Evolutionary conservation across 2,113 vertebrate species (phyloP).

Genomic region (Hippocampus barbouri): DNA sequence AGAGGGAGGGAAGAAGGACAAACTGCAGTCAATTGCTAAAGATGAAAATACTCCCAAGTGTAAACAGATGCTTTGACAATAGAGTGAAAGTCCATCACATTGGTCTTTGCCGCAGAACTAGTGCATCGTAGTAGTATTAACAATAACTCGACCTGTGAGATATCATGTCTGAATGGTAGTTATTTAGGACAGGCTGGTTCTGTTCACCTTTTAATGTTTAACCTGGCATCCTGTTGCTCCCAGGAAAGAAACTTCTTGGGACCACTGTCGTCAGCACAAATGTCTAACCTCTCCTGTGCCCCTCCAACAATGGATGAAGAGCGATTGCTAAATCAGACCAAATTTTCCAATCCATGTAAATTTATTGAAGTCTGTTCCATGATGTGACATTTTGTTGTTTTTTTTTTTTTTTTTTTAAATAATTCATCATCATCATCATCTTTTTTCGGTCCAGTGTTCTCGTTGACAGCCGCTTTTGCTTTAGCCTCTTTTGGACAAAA

Average conservation of each 20-base stretch:
- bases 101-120: neutral
- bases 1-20: constrained; percentile 17
- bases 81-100: constrained; percentile 40
- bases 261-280: constrained; percentile 59
- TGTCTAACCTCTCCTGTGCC: constrained; percentile 40
- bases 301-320: constrained; percentile 7
- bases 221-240: constrained; percentile 63
- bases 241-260: constrained; percentile 29
- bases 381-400: neutral
- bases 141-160: neutral
- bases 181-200: constrained; percentile 23
- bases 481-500: too few species aligned
- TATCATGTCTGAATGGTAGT: constrained; percentile 6
- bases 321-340: neutral
- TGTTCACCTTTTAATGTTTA: constrained; percentile 65
- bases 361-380: neutral
- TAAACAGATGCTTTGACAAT: constrained; percentile 37
- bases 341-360: neutral
- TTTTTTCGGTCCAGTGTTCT: neutral
- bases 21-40: constrained; percentile 27
- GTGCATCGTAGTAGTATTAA: neutral
- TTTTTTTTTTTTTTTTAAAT: too few species aligned
- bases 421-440: too few species aligned
- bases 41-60: constrained; percentile 21
- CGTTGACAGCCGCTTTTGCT: too few species aligned